Evolutionary conservation across 1,140 invertebrate species (phyloP), one percentile per base, ranked within the genome.

Genomic region (Macrobrachium rosenbergii): DNA sequence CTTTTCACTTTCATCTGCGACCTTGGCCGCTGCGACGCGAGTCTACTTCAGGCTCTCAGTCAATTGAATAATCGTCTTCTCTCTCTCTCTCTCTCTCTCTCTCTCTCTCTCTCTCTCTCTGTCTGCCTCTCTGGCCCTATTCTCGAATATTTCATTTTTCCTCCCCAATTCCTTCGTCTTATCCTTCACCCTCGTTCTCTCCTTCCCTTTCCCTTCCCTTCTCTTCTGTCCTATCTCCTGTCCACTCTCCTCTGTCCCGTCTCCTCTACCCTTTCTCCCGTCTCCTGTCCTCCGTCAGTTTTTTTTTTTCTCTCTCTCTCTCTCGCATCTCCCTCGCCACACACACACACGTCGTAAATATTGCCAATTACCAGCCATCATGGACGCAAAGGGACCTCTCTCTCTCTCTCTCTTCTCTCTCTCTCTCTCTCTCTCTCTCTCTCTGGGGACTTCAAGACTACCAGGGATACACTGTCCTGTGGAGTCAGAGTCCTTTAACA

Each of bases 301-400:
- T n/a, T 28, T 10, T 11, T n/a, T 28, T 12, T 59, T 28, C 58
- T 16, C 23, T 45, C 7, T 43, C 14, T 23, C 17, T 16, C 78
- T 63, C 81, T 16, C 69, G 19, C 23, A 23, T 58, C 69, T 16
- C 45, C 69, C 45, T 58, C 16, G 19, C 43, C 63, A 43, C 67
- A 73, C 28, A 67, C 28, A 67, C 81, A 73, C 28, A 52, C 37
- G 52, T 21, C 77, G 79, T 86, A 86, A 86, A 86, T 86, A 86
- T 72, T 80, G 62, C 76, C 83, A 86, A 86, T 86, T 86, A 86
- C 76, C 45, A 86, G 63, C 45, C 52, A 62, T 10, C 0, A 12
- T 14, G 72, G 83, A 86, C 83, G 83, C 43, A 23, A 10, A n/a
- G n/a, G 37, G 77, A 14, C 45, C 45, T 77, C 21, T 17, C 7